Conservation (phyloP, 1,140 invertebrate genomes). For the Bactericera cockerelli region DNA sequence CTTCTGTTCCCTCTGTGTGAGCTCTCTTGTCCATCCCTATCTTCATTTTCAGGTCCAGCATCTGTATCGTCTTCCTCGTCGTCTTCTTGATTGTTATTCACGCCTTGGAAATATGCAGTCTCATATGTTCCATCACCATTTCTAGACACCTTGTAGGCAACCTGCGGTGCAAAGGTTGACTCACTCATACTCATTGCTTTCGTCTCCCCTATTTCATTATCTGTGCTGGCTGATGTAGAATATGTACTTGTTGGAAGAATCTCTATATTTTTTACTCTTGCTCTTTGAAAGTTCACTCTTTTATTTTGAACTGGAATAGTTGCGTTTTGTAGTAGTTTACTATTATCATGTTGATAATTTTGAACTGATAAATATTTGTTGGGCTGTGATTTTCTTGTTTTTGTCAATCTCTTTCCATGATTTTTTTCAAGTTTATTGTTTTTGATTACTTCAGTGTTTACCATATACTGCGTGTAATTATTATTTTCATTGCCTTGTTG, state of each 20-base stretch:
- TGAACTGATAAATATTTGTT: not conserved
- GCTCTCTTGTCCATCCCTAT: not conserved
- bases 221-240: too few species aligned
- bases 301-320: not conserved
- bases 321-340: not conserved
- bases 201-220: not conserved
- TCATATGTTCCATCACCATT: constrained; percentile 1
- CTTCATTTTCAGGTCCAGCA: not conserved
- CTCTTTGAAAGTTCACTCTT: not conserved
- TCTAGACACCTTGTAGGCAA: not conserved
- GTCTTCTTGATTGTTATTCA: not conserved
- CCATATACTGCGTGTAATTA: not conserved
- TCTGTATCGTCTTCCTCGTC: not conserved
- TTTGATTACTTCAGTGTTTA: not conserved
- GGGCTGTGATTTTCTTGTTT: not conserved
- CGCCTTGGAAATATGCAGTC: not conserved
- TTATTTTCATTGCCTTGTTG: not conserved
- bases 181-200: not conserved
- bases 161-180: not conserved
- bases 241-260: not conserved
- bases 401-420: not conserved
- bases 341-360: not conserved
- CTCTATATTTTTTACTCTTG: not conserved
- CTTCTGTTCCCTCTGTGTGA: not conserved
- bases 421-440: too few species aligned